Base-by-base conservation (phyloP, 30 jellyfish, hydroid and myxozoan species). In the Phacellophora camtschatica region DNA sequence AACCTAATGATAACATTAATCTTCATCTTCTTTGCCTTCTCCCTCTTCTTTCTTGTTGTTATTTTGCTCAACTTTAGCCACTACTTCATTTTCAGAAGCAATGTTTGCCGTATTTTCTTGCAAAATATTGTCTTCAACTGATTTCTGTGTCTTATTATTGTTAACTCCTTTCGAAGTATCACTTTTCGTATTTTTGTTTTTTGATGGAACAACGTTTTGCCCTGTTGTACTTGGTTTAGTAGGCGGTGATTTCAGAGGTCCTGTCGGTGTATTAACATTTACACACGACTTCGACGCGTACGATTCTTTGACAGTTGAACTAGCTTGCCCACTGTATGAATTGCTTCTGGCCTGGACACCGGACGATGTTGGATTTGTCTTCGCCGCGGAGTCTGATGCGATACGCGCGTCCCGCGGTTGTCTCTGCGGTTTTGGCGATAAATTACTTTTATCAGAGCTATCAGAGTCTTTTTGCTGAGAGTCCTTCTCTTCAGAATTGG, bases 221-320 rank as follows among this genome's bases (percentile, higher is more conserved):
- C 74, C 62, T 7, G 82, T 31, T 1, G 82, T 53, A 46, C 63
- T 24, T 28, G 62, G 81, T 35, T 37, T 45, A n/a, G 71, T 67
- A 28, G 81, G 74, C 33, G 71, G 89, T 19, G 90, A 58, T 61
- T 49, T 57, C 42, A 33, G 24, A 12, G 81, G 50, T 22, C 86
- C 66, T n/a, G 95, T 41, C 13, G 23, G 78, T 16, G 90, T 39
- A 11, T 25, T 78, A 7, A 67, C 61, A 23, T 63, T 37, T 11
- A 32, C 58, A 27, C 86, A 66, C 16, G 95, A 92, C 41, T 85
- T 92, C 4, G 98, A 80, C 1, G 98, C 98, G 51, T 92, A 92
- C 53, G 98, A 85, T 10, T 85, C 98, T 86, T 92, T 92, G 20
- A 67, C 61, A 27, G 82, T 11, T 11, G 77, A 46, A 63, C 61